A percentile compares a stretch with the other conserved stretches of the same genome.
These are phyloP conservation scores for Temnothorax nylanderi DNA, from an alignment of 1,140 invertebrate species.

Conservation along the genomic window DNA sequence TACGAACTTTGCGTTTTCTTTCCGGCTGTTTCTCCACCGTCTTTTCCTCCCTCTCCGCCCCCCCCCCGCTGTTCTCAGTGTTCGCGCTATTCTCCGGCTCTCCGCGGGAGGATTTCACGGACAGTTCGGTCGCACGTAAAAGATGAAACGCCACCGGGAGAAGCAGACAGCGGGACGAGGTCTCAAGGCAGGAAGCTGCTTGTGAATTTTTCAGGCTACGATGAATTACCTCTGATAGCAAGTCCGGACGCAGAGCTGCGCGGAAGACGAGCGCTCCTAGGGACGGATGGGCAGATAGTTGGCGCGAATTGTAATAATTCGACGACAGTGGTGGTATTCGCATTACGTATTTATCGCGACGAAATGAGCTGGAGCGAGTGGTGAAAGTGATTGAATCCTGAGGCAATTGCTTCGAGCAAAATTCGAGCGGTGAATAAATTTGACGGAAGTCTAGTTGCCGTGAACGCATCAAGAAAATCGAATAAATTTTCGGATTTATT, in stretches of 20 bases:
- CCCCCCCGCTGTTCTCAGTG: neutral
- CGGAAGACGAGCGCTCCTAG: neutral
- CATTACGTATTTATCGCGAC: slow-evolving; percentile 48
- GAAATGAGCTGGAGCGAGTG: neutral
- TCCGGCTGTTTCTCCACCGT: slow-evolving; percentile 5
- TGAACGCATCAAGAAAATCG: neutral
- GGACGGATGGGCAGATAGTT: slow-evolving; percentile 3
- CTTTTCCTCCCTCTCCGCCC: neutral
- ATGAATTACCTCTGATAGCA: slow-evolving; percentile 66
- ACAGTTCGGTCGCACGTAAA: slow-evolving; percentile 62
- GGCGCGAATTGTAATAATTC: slow-evolving; percentile 54
- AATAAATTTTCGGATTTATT: neutral
- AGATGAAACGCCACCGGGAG: slow-evolving; percentile 62
- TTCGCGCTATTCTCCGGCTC: slow-evolving; percentile 29
- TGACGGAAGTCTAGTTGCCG: neutral
- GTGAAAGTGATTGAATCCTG: neutral
- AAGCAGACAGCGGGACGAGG: slow-evolving; percentile 11
- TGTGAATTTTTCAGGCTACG: slow-evolving; percentile 70
- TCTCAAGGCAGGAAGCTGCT: slow-evolving; percentile 49
- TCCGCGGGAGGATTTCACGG: slow-evolving; percentile 60
- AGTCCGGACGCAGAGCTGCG: neutral
- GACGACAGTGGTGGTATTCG: slow-evolving; percentile 1
- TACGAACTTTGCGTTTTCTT: slow-evolving; percentile 27
- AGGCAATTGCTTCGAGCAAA: neutral
- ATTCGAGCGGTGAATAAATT: slow-evolving; percentile 1